Conservation (phyloP, 2,888 invertebrate genomes). For the Germaria angustata region DNA sequence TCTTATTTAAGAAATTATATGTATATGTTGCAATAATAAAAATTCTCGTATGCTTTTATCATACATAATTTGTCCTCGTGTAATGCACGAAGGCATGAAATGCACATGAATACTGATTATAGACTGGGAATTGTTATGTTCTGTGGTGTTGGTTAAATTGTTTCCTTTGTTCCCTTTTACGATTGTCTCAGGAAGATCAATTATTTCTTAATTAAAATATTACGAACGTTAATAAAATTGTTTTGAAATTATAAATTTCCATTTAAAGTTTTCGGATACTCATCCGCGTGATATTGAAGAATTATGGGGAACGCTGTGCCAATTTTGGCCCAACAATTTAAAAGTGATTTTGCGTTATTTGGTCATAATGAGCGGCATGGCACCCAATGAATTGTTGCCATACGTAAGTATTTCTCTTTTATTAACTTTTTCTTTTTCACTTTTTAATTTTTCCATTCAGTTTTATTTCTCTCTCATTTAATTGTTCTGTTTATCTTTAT, state of each 20-base stretch:
- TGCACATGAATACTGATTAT: no score
- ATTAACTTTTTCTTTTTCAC: neutral
- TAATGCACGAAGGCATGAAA: no score
- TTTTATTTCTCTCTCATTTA: neutral
- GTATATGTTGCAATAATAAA: no score
- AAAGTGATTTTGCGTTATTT: conserved; percentile 97
- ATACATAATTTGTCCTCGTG: no score
- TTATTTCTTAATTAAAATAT: no score
- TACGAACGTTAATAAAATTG: neutral
- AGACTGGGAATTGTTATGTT: no score
- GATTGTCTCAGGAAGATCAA: no score
- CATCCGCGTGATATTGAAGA: conserved; percentile 97
- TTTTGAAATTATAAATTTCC: neutral
- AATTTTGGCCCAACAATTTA: conserved; percentile 98
- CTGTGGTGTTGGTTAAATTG: no score
- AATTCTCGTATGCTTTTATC: no score
- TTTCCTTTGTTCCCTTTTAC: no score
- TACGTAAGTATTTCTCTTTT: conserved; percentile 86
- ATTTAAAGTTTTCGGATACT: conserved; percentile 92
- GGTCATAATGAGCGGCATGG: conserved; percentile 97
- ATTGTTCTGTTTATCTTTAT: conserved; percentile 4
- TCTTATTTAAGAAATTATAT: no score
- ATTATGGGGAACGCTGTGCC: conserved; percentile 96
- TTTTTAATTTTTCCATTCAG: neutral
- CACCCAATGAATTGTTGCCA: conserved; percentile 95